A percentile compares a stretch with the other conserved stretches of the same genome.
These are phyloP conservation scores for Porites evermanni DNA, from an alignment of 92 coral and sea anemone genomes.

Conservation along the genomic window DNA sequence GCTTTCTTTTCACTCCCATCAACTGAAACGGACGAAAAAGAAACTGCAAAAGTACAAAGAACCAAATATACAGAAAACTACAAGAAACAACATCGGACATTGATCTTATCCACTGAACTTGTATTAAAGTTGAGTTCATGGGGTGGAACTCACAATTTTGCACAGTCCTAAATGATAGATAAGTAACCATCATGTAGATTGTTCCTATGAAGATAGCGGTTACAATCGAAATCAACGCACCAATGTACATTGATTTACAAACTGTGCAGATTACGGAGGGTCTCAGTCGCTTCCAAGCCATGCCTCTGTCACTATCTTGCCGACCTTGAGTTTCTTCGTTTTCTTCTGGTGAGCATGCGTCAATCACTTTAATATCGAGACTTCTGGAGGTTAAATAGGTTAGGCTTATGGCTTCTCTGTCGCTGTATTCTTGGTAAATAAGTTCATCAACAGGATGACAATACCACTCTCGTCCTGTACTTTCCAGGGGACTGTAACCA, in stretches of 20 bases:
- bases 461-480: constrained; percentile 47
- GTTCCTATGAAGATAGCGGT: background rate
- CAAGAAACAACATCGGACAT: background rate
- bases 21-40: constrained; percentile 23
- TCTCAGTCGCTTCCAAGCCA: constrained; percentile 39
- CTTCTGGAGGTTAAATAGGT: background rate
- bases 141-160: no score
- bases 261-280: constrained; percentile 15
- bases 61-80: background rate
- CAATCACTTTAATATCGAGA: background rate
- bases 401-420: constrained; percentile 1
- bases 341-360: constrained; percentile 1
- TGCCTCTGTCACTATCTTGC: background rate
- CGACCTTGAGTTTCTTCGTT: background rate
- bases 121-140: no score
- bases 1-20: background rate
- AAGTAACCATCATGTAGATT: background rate
- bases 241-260: constrained; percentile 19
- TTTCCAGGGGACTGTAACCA: constrained; percentile 26
- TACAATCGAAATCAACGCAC: constrained; percentile 14
- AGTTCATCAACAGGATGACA: constrained; percentile 23
- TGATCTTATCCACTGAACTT: no score
- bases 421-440: constrained; percentile 37
- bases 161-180: no score
- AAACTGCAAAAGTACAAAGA: background rate